Percentiles rank a stretch among this genome's conserved stretches.
These are phyloP conservation scores for Archilochus colubris DNA, from an alignment of 2,113 vertebrate species.

Conservation along the genomic window DNA sequence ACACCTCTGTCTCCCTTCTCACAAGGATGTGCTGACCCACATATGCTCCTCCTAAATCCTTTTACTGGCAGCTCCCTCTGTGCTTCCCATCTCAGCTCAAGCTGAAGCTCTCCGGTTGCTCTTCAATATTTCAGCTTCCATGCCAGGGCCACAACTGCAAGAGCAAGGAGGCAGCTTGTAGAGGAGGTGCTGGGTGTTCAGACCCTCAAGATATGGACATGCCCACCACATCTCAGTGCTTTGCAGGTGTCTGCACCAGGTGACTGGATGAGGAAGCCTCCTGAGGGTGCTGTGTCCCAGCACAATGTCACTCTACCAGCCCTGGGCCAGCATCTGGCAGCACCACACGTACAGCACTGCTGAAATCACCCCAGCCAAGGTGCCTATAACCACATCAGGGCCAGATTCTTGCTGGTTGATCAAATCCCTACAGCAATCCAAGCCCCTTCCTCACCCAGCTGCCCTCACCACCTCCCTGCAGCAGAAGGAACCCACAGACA, in stretches of 20 bases:
- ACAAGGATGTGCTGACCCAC: slow-evolving; percentile 10
- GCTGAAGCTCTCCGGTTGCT: not conserved
- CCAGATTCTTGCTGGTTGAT: not conserved
- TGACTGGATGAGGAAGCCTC: not conserved
- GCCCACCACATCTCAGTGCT: not conserved
- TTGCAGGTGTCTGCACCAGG: not conserved
- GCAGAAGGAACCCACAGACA: not conserved
- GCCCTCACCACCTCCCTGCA: not conserved
- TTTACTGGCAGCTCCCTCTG: not conserved
- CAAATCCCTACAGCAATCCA: not conserved
- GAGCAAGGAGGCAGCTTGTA: not conserved
- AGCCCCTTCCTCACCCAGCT: not conserved
- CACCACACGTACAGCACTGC: not conserved
- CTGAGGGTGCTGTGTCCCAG: not conserved
- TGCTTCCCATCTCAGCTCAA: not conserved
- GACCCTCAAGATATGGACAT: rapidly evolving
- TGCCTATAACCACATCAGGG: not conserved
- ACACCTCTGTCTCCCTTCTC: not conserved
- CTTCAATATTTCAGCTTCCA: not conserved
- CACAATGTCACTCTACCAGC: not conserved
- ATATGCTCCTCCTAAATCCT: not conserved
- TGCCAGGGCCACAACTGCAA: not conserved
- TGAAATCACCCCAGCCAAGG: not conserved
- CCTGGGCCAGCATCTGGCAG: not conserved
- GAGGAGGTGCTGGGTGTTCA: not conserved